Base-by-base conservation (phyloP, 2,797 vertebrate species). In the Pipistrellus pipistrellus region DNA sequence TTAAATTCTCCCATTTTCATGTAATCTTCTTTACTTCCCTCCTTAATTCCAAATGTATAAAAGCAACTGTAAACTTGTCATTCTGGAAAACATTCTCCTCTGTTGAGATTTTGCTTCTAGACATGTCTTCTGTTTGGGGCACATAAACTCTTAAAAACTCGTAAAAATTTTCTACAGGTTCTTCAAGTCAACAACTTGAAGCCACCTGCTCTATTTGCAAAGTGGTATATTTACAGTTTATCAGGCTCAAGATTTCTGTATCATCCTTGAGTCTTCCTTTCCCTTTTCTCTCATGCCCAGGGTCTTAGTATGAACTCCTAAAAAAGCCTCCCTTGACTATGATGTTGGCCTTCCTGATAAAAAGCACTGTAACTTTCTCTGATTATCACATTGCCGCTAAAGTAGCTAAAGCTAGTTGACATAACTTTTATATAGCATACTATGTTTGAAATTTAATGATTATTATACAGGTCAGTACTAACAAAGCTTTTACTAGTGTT, bases 61-160 rank as follows among this genome's bases (percentile, higher is more conserved):
- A 64, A 64, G 41, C 64, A 66, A 66, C 27, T 66, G 59, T 30
- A 48, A 83, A 48, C 41, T n/a, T n/a, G 57, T 64, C 59, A 83
- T 83, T 66, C 80, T 66, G 80, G 20, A 21, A 66, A 83, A 44
- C 80, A 83, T 66, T 83, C 48, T 83, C 32, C 80, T 62, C 78
- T 82, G 59, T 35, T 32, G 44, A 66, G 59, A 48, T 46, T 48
- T 83, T 66, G 41, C 59, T 66, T 66, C 59, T 44, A 32, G 41
- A 41, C 13, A 4, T 46, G 20, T 32, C 41, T 44, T 64, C 12
- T 44, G 27, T 81, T 81, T 30, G 62, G 59, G 30, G n/a, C 41
- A 83, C 8, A 48, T n/a, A 66, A 82, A 66, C 30, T 82, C 80
- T 46, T 64, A 82, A 78, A 27, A 78, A 27, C 32, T 78, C 53